Evolutionary conservation across 2,888 invertebrate species (phyloP).

Genomic region (Clivina fossor): DNA sequence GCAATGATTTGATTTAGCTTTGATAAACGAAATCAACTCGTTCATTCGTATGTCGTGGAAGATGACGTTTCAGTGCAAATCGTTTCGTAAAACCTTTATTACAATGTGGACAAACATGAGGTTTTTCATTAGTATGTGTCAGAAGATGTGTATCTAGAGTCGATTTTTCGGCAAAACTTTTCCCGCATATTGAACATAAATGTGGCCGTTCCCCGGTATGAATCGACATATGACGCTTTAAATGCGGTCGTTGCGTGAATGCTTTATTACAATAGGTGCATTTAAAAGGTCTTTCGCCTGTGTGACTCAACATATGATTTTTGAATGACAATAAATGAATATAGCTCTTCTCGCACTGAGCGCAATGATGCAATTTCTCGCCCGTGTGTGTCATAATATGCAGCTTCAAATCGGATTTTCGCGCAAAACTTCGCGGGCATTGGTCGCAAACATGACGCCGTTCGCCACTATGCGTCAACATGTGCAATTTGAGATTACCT

Average conservation of each 20-base stretch:
- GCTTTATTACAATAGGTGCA: slow-evolving; percentile 7
- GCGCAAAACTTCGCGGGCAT: slow-evolving; percentile 4
- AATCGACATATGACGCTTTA: slow-evolving; percentile 9
- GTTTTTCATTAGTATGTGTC: slow-evolving; percentile 13
- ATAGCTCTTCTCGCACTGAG: slow-evolving; percentile 14
- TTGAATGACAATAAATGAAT: slow-evolving; percentile 14
- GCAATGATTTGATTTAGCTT: too few species aligned
- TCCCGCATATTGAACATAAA: slow-evolving; percentile 14
- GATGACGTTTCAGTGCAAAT: slow-evolving; percentile 11
- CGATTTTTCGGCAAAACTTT: slow-evolving; percentile 11
- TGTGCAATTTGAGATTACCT: slow-evolving; percentile 12
- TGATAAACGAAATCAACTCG: slow-evolving; percentile 12
- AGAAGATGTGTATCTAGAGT: slow-evolving; percentile 12
- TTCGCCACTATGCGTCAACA: slow-evolving; percentile 16
- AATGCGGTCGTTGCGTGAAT: slow-evolving; percentile 10
- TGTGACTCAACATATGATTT: slow-evolving; percentile 7
- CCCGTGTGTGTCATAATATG: slow-evolving; percentile 13
- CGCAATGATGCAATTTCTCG: slow-evolving; percentile 11
- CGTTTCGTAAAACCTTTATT: slow-evolving; percentile 21
- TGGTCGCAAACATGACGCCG: slow-evolving; percentile 1
- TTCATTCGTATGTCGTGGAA: slow-evolving; percentile 8
- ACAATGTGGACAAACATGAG: slow-evolving; percentile 15
- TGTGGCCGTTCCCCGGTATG: slow-evolving; percentile 13
- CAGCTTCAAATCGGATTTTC: slow-evolving; percentile 14
- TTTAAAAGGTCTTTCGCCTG: slow-evolving; percentile 6